phyloP scores from a whole-genome alignment of 2,888 invertebrate genomes.

The Cryptophagus acutangulus region DNA sequence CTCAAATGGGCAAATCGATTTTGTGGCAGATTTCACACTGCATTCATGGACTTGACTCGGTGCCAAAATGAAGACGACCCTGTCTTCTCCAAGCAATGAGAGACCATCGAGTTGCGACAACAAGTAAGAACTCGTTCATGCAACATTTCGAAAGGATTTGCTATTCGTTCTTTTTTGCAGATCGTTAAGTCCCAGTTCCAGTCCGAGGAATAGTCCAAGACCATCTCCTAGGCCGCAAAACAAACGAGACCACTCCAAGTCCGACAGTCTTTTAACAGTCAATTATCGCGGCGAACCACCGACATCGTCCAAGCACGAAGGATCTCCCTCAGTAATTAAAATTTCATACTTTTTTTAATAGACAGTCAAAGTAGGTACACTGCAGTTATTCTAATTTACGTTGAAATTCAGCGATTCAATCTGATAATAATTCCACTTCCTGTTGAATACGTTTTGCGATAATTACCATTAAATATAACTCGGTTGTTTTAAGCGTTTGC shows the following conservation, averaged over 20 bases:
- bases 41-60: no score
- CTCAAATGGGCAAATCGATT: no score
- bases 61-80: constrained; percentile 31
- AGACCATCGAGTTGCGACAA: constrained; percentile 16
- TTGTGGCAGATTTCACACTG: no score
- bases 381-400: constrained; percentile 9
- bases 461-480: no score
- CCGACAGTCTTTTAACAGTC: constrained; percentile 35
- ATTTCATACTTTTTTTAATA: background rate
- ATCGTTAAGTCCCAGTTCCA: constrained; percentile 44
- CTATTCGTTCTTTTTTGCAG: constrained; percentile 27
- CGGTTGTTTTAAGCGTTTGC: no score
- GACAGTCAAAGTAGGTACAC: background rate
- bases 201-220: constrained; percentile 51
- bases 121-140: constrained; percentile 13
- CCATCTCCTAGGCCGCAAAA: constrained; percentile 50
- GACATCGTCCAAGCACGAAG: constrained; percentile 29
- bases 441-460: no score
- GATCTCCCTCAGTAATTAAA: constrained; percentile 36
- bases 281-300: constrained; percentile 28
- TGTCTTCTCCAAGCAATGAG: constrained; percentile 29
- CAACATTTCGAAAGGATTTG: constrained; percentile 12
- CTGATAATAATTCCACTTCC: no score
- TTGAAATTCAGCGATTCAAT: background rate
- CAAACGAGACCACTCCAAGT: constrained; percentile 40